Evolutionary conservation across 2,888 invertebrate species (phyloP).

Genomic region (Neoaliturus tenellus): DNA sequence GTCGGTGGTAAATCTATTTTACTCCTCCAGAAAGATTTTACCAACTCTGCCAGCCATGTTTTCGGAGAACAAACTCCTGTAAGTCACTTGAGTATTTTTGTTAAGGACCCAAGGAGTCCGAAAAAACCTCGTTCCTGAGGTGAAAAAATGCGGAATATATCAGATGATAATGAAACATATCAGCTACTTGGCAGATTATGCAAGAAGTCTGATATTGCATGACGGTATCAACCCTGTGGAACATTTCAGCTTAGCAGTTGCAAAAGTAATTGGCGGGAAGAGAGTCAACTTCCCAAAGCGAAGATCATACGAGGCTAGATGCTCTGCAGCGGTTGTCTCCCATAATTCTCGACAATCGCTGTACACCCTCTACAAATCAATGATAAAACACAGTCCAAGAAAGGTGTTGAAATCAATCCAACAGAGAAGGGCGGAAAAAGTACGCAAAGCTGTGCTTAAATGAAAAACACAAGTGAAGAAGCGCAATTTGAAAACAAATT

Average conservation of each 20-base stretch:
- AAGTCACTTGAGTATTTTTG: constrained; percentile 63
- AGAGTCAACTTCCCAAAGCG: neutral
- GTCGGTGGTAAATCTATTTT: neutral
- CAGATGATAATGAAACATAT: constrained; percentile 18
- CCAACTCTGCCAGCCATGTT: constrained; percentile 65
- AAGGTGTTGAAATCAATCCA: neutral
- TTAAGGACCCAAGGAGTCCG: constrained; percentile 48
- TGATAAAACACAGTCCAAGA: neutral
- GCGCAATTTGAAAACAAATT: neutral
- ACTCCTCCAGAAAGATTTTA: constrained; percentile 20
- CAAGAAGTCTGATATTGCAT: constrained; percentile 63
- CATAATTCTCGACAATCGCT: constrained; percentile 66
- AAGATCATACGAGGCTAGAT: constrained; percentile 67
- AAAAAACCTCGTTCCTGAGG: neutral
- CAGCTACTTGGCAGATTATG: constrained; percentile 35
- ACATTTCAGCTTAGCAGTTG: neutral
- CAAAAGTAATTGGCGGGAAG: neutral
- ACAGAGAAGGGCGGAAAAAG: neutral
- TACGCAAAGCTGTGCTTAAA: neutral
- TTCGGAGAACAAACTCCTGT: constrained; percentile 62
- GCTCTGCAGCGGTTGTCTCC: constrained; percentile 68
- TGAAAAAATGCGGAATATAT: constrained; percentile 49
- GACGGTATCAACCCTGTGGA: constrained; percentile 68
- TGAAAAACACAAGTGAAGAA: neutral
- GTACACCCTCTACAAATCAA: neutral